Percentiles rank a stretch among this genome's conserved stretches.
phyloP scores from a whole-genome alignment of 2,113 vertebrate genomes.

The Tupaia chinensis region DNA sequence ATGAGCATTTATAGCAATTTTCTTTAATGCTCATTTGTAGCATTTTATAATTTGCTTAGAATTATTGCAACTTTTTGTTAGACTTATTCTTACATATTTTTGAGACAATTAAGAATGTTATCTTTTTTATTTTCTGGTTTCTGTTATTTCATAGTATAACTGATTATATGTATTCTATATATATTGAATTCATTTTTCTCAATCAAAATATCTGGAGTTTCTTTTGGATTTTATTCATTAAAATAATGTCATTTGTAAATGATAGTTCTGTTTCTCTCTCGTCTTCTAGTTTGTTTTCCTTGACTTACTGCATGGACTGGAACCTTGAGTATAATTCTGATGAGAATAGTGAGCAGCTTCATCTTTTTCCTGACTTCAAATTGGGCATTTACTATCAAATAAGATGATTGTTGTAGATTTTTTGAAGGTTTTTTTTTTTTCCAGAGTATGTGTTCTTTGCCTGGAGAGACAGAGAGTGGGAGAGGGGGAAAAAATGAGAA shows the following conservation, averaged over 20 bases:
- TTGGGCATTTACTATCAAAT: not conserved
- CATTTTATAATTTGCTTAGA: not conserved
- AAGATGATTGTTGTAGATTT: not conserved
- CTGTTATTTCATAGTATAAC: not conserved
- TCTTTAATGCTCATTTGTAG: not conserved
- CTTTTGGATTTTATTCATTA: not conserved
- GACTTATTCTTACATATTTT: not conserved
- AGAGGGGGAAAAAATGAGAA: no score
- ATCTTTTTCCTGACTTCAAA: not conserved
- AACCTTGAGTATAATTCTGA: not conserved
- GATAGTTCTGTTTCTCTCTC: not conserved
- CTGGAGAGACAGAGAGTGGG: no score
- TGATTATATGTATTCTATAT: not conserved
- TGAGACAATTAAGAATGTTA: not conserved
- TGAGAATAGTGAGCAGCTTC: not conserved
- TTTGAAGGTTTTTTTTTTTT: not conserved
- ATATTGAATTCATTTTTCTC: not conserved
- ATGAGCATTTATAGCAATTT: not conserved
- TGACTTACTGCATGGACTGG: not conserved
- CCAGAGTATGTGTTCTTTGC: no score
- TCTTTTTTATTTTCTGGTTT: not conserved
- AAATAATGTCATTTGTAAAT: constrained; percentile 10
- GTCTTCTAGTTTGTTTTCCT: not conserved
- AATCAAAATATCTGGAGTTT: not conserved
- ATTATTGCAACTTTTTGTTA: not conserved